Percentiles rank a stretch among this genome's conserved stretches.
Evolutionary conservation across 2,888 invertebrate genomes (phyloP).

Genomic region (Diaphora mendica): DNA sequence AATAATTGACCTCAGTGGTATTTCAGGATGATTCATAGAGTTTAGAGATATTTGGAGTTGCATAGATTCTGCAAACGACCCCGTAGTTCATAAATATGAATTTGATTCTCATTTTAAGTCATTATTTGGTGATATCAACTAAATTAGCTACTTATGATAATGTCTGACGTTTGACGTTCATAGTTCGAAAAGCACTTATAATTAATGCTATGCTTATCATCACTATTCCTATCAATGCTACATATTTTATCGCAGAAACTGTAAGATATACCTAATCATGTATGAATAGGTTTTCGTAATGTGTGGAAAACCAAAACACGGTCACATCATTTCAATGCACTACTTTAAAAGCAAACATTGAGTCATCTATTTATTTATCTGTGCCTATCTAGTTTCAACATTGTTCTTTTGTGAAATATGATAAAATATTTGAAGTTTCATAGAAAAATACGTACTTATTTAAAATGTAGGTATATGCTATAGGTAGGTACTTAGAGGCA

Average conservation of each 20-base stretch:
- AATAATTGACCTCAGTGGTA: too few relatives aligned
- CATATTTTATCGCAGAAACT: conserved; percentile 37
- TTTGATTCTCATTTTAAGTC: neutral
- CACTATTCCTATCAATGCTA: conserved; percentile 33
- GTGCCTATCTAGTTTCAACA: neutral
- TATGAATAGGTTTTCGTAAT: conserved; percentile 37
- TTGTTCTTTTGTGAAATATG: neutral
- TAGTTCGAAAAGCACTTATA: conserved; percentile 41
- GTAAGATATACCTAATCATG: conserved; percentile 30
- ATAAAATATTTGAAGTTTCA: neutral
- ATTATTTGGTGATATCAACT: neutral
- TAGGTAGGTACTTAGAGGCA: neutral
- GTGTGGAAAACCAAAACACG: conserved; percentile 54
- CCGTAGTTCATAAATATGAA: too few relatives aligned
- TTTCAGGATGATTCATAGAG: too few relatives aligned
- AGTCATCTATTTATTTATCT: conserved; percentile 11
- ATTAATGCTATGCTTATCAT: conserved; percentile 46
- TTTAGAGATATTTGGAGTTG: too few relatives aligned
- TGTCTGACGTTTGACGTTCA: conserved; percentile 25
- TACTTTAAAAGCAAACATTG: conserved; percentile 28
- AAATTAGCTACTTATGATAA: conserved; percentile 19
- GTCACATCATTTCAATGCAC: conserved; percentile 39
- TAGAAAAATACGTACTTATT: neutral
- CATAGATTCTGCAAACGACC: too few relatives aligned
- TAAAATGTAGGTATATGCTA: neutral